Evolutionary conservation across 2,888 invertebrate genomes (phyloP).

Genomic region (Stenolophus ochropezus): DNA sequence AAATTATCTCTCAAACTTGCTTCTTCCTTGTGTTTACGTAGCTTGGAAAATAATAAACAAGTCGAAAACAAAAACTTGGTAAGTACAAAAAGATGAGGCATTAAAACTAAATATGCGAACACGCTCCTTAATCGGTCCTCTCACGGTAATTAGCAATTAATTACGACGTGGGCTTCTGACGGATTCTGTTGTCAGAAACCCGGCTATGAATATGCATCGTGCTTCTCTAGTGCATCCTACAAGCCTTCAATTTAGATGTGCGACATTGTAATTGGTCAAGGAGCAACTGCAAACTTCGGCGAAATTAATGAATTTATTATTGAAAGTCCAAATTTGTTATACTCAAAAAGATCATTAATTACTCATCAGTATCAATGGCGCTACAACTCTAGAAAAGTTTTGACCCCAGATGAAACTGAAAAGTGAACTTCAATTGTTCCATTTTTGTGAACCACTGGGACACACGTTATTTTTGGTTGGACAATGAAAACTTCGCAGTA

Average conservation of each 20-base stretch:
- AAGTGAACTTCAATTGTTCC: too few species aligned
- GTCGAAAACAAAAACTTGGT: not conserved
- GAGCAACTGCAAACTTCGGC: too few species aligned
- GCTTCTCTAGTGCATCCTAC: not conserved
- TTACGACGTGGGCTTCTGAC: not conserved
- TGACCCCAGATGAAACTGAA: too few species aligned
- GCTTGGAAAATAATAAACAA: not conserved
- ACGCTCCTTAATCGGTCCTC: conserved; percentile 15
- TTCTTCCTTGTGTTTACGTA: not conserved
- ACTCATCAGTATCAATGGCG: too few species aligned
- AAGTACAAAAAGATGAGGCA: not conserved
- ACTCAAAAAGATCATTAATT: too few species aligned
- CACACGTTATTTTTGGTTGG: too few species aligned
- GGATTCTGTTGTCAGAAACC: conserved; percentile 10
- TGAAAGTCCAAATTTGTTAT: too few species aligned
- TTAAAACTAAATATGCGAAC: conserved; percentile 3
- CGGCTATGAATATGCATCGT: conserved; percentile 18
- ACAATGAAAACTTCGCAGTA: too few species aligned
- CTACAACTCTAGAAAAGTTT: too few species aligned
- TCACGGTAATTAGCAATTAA: conserved; percentile 29
- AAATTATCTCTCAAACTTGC: too few species aligned
- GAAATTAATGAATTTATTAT: too few species aligned
- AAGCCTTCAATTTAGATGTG: not conserved
- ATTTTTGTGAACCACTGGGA: too few species aligned
- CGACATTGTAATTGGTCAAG: conserved; percentile 22